Evolutionary conservation across 2,797 vertebrate species (phyloP).

Genomic region (Myotis findleyi): DNA sequence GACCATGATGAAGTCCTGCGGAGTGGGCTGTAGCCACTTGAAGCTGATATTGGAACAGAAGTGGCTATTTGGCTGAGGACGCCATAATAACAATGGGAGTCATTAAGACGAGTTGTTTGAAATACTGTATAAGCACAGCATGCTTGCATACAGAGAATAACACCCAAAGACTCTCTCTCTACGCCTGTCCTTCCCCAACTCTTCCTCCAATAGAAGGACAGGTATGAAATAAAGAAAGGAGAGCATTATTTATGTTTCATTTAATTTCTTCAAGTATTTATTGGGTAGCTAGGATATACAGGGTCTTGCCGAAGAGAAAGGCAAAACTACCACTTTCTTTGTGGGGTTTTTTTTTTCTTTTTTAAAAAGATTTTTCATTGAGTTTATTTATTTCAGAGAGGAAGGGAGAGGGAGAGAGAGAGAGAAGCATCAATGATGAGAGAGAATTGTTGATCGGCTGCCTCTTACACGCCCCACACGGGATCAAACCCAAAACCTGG

Average conservation of each 20-base stretch:
- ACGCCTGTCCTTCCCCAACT: neutral
- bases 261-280: slow-evolving; percentile 6
- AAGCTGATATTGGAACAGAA: neutral
- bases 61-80: neutral
- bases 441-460: no score
- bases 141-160: neutral
- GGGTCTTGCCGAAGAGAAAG: neutral
- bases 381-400: no score
- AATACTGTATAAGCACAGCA: neutral
- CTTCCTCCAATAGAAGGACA: neutral
- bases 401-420: no score
- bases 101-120: slow-evolving; percentile 26
- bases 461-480: no score
- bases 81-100: neutral
- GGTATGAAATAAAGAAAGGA: slow-evolving; percentile 9
- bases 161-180: neutral
- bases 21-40: neutral
- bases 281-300: neutral
- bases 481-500: no score
- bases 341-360: no score
- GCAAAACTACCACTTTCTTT: neutral
- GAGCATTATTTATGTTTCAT: neutral
- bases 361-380: no score
- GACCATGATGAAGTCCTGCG: neutral
- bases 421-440: no score